Evolutionary conservation across 2,888 invertebrate species (phyloP).

Genomic region (Leistus spinibarbis): DNA sequence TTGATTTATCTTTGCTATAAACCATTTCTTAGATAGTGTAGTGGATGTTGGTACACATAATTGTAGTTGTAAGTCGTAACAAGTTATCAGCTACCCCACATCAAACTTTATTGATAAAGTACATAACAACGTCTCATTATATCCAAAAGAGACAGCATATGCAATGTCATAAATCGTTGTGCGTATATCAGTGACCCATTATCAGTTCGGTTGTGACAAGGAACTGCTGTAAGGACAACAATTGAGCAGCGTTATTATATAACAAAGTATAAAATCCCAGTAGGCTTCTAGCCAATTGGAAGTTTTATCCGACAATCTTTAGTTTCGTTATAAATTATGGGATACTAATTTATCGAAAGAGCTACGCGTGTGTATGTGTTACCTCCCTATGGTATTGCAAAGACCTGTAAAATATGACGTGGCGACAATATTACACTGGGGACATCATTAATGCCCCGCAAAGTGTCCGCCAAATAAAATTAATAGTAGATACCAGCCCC

Average conservation of each 20-base stretch:
- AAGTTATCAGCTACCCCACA: too few species aligned
- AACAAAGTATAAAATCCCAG: background rate
- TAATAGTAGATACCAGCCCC: constrained; percentile 52
- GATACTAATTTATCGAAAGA: constrained; percentile 55
- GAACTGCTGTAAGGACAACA: background rate
- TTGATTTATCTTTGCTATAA: too few species aligned
- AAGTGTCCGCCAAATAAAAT: constrained; percentile 59
- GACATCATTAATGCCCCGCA: constrained; percentile 60
- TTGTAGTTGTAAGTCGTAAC: too few species aligned
- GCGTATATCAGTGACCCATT: background rate
- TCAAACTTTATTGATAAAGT: too few species aligned
- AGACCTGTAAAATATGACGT: constrained; percentile 57
- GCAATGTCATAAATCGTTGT: background rate
- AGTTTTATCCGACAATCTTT: constrained; percentile 37
- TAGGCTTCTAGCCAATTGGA: background rate
- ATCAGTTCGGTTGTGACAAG: background rate
- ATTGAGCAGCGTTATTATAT: background rate
- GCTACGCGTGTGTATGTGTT: constrained; percentile 37
- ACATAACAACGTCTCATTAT: background rate
- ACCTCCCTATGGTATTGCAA: constrained; percentile 38
- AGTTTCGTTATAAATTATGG: constrained; percentile 41
- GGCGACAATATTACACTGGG: constrained; percentile 58
- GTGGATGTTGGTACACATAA: too few species aligned
- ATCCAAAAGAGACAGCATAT: background rate
- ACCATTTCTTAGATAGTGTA: too few species aligned